Base-by-base conservation (phyloP, 1,140 invertebrate species). In the Acromyrmex echinatior region DNA sequence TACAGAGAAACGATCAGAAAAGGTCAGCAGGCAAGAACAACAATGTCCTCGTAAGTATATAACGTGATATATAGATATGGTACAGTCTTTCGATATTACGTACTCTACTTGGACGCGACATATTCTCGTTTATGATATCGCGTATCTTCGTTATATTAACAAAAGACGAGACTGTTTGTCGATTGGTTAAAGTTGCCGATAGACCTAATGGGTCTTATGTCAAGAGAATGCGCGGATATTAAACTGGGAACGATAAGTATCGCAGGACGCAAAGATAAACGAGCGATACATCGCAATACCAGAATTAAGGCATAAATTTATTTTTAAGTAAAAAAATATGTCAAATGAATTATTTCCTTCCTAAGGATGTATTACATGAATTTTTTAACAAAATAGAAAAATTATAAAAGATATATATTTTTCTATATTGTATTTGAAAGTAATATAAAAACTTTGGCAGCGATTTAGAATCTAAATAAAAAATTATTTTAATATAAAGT, bases 141-240 rank as follows among this genome's bases (percentile, higher is more conserved):
- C 71, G 39, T 71, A 81, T 86, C 74, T 78, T 60, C n/a, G 25
- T 80, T 45, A 70, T 35, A 7, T 25, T 56, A 79, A 86, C 25
- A 78, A 78, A 39, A 80, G 62, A 86, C 73, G 51, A 80, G 56
- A 86, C 73, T 88, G 86, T 87, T 92, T 82, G 85, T 91, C 87
- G 92, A 93, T 92, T 92, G 89, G 88, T 92, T 93, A 89, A 88
- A 91, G 68, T 93, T 92, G 92, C 91, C 90, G 78, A 89, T 49
- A 74, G 25, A n/a, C 56, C 12, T 82, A 74, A 82, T 6, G 39
- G 51, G 4, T 74, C 18, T 82, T 49, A 89, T 78, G 53, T 25
- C 21, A 74, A 66, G 62, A 45, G 14, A 25, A 86, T 56, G 53
- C 82, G 70, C 65, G 5, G 12, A 70, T 4, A 49, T 86, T 49